Percentiles rank a stretch among this genome's conserved stretches.
phyloP scores from a whole-genome alignment of 2,113 vertebrate genomes.

The Jacana jacana region DNA sequence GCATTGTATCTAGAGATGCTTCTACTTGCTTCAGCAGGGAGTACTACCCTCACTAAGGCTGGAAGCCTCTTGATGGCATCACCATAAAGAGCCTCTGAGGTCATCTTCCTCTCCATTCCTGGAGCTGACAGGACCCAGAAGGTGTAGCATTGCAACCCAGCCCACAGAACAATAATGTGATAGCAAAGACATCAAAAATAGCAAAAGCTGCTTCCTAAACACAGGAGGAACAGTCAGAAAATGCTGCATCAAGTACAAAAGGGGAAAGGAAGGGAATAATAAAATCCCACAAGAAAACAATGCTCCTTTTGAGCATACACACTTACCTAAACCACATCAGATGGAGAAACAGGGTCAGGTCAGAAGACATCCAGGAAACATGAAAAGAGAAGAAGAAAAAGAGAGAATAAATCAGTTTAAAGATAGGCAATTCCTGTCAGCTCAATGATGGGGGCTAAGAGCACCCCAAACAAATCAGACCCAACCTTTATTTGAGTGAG shows the following conservation, averaged over 20 bases:
- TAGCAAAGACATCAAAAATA: neutral
- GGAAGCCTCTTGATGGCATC: neutral
- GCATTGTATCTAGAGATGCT: neutral
- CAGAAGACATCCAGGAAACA: neutral
- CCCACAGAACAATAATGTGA: neutral
- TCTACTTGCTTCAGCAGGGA: neutral
- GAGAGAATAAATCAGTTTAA: neutral
- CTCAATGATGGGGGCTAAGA: neutral
- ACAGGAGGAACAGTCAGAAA: neutral
- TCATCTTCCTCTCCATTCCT: neutral
- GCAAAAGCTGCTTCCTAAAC: neutral
- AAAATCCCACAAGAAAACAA: neutral
- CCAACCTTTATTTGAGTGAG: neutral
- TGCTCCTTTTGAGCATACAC: neutral
- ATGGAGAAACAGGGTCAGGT: neutral
- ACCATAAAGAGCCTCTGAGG: neutral
- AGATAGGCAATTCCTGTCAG: neutral
- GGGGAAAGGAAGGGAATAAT: neutral
- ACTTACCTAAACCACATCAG: constrained; percentile 45
- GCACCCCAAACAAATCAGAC: neutral
- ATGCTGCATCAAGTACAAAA: neutral
- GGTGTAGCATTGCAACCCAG: neutral
- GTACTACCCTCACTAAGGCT: neutral
- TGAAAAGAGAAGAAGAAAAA: neutral
- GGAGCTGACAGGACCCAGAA: neutral